phyloP scores from a whole-genome alignment of 2,797 vertebrate species.

The Limnodromus scolopaceus region DNA sequence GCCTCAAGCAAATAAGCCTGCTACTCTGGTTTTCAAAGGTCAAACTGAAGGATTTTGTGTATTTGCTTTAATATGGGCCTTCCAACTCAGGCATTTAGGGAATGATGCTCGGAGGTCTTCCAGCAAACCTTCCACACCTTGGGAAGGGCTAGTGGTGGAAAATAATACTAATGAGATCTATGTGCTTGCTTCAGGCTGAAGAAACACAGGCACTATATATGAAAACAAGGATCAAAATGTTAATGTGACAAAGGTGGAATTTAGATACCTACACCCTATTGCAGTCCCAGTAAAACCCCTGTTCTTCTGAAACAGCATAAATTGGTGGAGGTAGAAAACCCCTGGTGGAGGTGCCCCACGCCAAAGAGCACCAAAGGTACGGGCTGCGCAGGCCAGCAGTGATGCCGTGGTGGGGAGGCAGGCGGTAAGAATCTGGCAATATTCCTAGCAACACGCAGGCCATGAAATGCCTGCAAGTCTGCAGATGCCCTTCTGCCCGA shows the following conservation, averaged over 20 bases:
- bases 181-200: neutral
- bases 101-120: constrained; percentile 2
- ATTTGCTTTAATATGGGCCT: neutral
- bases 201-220: neutral
- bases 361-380: neutral
- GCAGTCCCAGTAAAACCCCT: neutral
- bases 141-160: neutral
- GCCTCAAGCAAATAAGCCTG: constrained; percentile 16
- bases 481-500: neutral
- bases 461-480: neutral
- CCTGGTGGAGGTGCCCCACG: rapidly evolving
- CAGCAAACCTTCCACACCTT: neutral
- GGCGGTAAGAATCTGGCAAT: neutral
- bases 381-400: rapidly evolving
- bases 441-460: neutral
- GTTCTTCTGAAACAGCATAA: neutral
- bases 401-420: rapidly evolving
- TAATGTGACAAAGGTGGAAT: neutral
- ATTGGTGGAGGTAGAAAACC: neutral
- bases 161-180: neutral
- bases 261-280: neutral
- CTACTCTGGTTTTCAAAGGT: constrained; percentile 14
- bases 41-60: neutral
- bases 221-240: neutral
- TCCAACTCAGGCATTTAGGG: neutral